These are phyloP conservation scores for Ginglymostoma cirratum DNA, from an alignment of 2,113 vertebrate species.

Conservation along the genomic window DNA sequence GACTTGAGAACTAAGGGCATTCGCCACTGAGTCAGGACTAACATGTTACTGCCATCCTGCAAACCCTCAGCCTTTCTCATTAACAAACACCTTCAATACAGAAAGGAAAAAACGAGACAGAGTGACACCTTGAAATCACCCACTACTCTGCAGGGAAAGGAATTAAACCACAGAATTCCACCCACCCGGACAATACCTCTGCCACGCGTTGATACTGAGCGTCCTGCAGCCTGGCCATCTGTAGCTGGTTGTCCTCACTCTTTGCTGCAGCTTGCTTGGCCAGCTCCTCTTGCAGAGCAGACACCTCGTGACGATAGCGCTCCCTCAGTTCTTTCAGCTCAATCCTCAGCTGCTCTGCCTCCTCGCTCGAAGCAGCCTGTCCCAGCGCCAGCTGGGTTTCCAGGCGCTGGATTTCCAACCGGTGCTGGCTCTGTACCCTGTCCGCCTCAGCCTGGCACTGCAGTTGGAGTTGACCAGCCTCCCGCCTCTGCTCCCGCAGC, in stretches of 20 bases:
- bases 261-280: constrained; percentile 37
- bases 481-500: neutral
- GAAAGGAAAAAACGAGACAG: neutral
- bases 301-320: neutral
- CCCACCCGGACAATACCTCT: constrained; percentile 43
- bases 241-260: constrained; percentile 46
- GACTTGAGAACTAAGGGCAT: neutral
- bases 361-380: neutral
- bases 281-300: neutral
- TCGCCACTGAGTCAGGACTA: neutral
- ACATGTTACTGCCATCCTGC: neutral
- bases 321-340: constrained; percentile 41
- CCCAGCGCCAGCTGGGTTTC: neutral
- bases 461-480: neutral
- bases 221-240: constrained; percentile 41
- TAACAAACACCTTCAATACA: neutral
- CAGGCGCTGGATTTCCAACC: constrained; percentile 38
- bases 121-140: neutral
- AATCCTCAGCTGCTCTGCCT: constrained; percentile 43
- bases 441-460: constrained; percentile 44
- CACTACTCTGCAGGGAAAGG: neutral
- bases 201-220: constrained; percentile 45
- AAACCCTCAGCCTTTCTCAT: neutral
- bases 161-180: neutral
- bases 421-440: constrained; percentile 4